Percentiles rank a stretch among this genome's conserved stretches.
Evolutionary conservation across 2,888 invertebrate genomes (phyloP).

Genomic region (Caenorhabditis angaria): DNA sequence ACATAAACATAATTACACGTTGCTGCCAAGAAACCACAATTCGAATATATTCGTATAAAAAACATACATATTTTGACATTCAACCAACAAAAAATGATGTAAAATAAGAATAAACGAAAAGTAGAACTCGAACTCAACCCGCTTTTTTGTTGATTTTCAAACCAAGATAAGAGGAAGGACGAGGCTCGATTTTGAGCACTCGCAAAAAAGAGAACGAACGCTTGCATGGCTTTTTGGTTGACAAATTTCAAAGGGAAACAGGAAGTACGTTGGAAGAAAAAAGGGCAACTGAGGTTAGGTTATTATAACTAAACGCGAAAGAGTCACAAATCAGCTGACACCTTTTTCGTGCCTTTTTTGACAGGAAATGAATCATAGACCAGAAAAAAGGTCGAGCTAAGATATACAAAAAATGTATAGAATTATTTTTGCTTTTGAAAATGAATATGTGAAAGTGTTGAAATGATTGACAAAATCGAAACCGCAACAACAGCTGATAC

Average conservation of each 20-base stretch:
- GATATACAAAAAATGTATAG: too few species aligned
- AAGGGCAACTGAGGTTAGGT: constrained; percentile 3
- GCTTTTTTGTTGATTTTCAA: not conserved
- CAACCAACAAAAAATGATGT: not conserved
- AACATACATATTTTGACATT: not conserved
- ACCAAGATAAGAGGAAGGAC: not conserved
- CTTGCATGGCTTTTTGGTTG: not conserved
- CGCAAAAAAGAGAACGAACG: not conserved
- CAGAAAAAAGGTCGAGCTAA: too few species aligned
- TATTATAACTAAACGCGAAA: not conserved
- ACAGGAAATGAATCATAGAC: not conserved
- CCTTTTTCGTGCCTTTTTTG: too few species aligned
- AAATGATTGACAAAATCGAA: not conserved
- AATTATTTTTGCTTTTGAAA: not conserved
- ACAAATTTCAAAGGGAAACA: not conserved
- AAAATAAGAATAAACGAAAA: not conserved
- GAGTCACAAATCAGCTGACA: too few species aligned
- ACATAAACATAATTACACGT: not conserved
- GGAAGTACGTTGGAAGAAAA: not conserved
- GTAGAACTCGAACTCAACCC: not conserved
- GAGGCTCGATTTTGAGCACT: not conserved
- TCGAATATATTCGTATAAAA: not conserved
- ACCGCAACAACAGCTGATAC: constrained; percentile 2
- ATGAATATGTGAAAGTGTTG: not conserved
- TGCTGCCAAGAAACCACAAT: not conserved